Conservation (phyloP, 2,113 vertebrate genomes). For the Bufo bufo region DNA sequence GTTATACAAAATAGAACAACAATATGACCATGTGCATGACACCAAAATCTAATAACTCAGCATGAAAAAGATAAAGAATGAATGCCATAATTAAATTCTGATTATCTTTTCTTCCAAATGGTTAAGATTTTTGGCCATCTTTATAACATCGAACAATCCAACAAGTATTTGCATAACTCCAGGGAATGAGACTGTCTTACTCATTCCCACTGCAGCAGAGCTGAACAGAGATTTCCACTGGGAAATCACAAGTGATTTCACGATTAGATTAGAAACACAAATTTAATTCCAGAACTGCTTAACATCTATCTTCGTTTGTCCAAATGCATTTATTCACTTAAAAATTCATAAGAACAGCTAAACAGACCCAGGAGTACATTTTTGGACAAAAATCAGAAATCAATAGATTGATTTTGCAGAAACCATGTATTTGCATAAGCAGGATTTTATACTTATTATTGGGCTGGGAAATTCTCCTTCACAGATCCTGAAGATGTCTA, state of each 20-base stretch:
- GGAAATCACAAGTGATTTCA: slow-evolving; percentile 21
- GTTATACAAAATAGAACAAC: not conserved
- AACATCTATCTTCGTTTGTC: slow-evolving; percentile 26
- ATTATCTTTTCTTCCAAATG: not conserved
- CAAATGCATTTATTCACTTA: slow-evolving; percentile 35
- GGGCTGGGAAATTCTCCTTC: too few relatives aligned
- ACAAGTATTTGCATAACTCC: slow-evolving; percentile 7
- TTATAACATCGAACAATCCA: not conserved
- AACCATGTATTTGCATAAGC: not conserved
- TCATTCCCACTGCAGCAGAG: slow-evolving; percentile 15
- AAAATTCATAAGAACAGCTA: slow-evolving; percentile 41
- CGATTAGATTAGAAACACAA: slow-evolving; percentile 3
- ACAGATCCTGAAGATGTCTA: too few relatives aligned
- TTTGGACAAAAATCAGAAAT: slow-evolving; percentile 42
- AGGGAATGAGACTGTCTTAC: not conserved
- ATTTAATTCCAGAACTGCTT: slow-evolving; percentile 21
- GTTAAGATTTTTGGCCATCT: not conserved
- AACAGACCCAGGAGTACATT: slow-evolving; percentile 11
- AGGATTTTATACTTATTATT: not conserved
- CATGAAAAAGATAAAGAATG: too few relatives aligned
- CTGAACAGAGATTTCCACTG: slow-evolving; percentile 11
- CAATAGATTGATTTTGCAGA: slow-evolving; percentile 2
- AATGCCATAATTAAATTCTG: too few relatives aligned
- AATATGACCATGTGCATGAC: not conserved
- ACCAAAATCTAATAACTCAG: not conserved